These are phyloP conservation scores for Rhinolophus ferrumequinum DNA, from an alignment of 2,113 vertebrate species.

Conservation along the genomic window DNA sequence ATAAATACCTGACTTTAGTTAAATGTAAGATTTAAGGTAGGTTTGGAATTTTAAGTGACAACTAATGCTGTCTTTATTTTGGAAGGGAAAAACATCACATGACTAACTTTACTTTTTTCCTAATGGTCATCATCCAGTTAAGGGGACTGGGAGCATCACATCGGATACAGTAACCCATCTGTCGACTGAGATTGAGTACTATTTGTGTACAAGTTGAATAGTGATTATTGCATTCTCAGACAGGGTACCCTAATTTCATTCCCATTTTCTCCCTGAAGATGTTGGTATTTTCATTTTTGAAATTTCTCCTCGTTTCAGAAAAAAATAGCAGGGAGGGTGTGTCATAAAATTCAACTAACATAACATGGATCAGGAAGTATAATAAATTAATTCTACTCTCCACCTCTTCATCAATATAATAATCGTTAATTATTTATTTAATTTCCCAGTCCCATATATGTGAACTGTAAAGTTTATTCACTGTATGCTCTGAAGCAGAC, in stretches of 20 bases:
- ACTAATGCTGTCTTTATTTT: background rate
- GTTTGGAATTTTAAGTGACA: background rate
- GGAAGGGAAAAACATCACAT: background rate
- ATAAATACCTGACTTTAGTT: background rate
- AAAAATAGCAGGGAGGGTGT: background rate
- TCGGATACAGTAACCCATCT: background rate
- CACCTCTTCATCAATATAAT: background rate
- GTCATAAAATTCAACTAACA: constrained; percentile 5
- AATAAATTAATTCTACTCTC: background rate
- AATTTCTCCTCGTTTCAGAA: background rate
- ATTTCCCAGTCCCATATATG: background rate
- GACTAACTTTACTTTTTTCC: background rate
- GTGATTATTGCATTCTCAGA: background rate
- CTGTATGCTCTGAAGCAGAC: background rate
- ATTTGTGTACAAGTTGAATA: background rate
- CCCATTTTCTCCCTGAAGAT: background rate
- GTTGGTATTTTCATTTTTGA: background rate
- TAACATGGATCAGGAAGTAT: background rate
- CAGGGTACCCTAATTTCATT: background rate
- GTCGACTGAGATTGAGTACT: background rate
- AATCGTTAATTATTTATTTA: constrained; percentile 31
- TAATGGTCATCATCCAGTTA: background rate
- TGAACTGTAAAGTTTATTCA: background rate
- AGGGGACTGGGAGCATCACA: background rate
- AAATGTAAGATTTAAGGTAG: background rate